Base-by-base conservation (phyloP, 2,797 vertebrate genomes). In the Gymnoscopelus braueri region DNA sequence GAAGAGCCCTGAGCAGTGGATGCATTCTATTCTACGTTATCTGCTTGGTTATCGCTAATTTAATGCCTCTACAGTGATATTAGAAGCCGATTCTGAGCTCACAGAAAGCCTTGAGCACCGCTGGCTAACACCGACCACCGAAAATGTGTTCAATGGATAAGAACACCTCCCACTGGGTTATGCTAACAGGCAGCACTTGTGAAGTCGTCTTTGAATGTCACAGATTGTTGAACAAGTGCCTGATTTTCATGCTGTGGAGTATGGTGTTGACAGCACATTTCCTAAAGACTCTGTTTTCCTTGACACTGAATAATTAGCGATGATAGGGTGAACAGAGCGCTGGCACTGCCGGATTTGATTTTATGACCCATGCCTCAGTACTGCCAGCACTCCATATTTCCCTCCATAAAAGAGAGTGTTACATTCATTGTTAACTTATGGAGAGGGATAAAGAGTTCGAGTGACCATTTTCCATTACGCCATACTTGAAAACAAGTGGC, bases 281-380 rank as follows among this genome's bases (percentile, higher is more conserved):
- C 74, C 73, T 74, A 74, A 75, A 77, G 69, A 65, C 68, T 56
- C 50, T 67, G 62, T 77, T 79, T 84, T 83, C 71, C 65, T 51
- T 71, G 74, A 78, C 77, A 69, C 48, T 19, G 68, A 66, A 32
- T 82, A 85, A 88, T 86, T 75, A 79, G 57, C n/a, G 72, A 67
- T 65, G 71, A 85, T 69, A 67, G 67, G 23, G 47, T 60, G 23
- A 69, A 68, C 12, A 53, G 24, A 23, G 64, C 23, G 44, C 54
- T 70, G 63, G 60, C 67, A 71, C n/a, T 60, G 48, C 19, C 24
- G 0, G 0, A 51, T 72, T 56, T 50, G 14, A 69, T 71, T 83
- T 75, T 60, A 74, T 71, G 47, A 65, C 47, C 44, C 49, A 48
- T 29, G 19, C 68, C 54, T 74, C 50, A 62, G 44, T 72, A 19